A percentile compares a stretch with the other conserved stretches of the same genome.
These are phyloP conservation scores for Miniopterus natalensis DNA, from an alignment of 2,113 vertebrate species.

Conservation along the genomic window DNA sequence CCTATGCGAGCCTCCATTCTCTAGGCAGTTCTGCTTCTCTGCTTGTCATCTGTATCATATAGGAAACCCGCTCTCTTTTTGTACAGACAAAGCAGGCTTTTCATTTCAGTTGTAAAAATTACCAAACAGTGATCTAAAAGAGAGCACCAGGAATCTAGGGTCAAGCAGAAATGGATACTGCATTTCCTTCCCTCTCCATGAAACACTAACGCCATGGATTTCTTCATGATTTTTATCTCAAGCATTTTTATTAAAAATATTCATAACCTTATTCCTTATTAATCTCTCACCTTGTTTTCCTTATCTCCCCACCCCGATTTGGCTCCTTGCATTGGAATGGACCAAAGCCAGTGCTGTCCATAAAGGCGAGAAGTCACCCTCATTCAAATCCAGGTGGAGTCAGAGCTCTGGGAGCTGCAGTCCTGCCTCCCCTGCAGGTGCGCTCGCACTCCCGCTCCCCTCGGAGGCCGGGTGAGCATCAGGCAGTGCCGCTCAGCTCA, in stretches of 20 bases:
- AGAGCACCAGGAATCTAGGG: not conserved
- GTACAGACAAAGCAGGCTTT: not conserved
- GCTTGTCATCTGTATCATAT: not conserved
- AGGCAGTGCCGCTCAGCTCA: too few species aligned
- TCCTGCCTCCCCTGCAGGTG: not conserved
- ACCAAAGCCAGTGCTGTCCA: not conserved
- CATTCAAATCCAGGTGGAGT: not conserved
- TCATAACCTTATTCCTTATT: not conserved
- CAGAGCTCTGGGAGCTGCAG: not conserved
- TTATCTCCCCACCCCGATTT: not conserved
- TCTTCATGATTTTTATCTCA: not conserved
- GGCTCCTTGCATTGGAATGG: not conserved
- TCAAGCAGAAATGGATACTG: not conserved
- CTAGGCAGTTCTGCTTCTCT: not conserved
- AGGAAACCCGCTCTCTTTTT: not conserved
- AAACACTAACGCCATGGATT: conserved; percentile 3
- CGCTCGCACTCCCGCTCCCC: not conserved
- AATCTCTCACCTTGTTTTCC: not conserved
- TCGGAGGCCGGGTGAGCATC: not conserved
- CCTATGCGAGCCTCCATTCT: not conserved
- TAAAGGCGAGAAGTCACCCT: not conserved
- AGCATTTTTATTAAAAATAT: not conserved
- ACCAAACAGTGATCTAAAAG: not conserved
- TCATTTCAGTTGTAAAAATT: not conserved
- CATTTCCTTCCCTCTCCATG: not conserved